Base-by-base conservation (phyloP, 2,797 vertebrate species). In the Gastrophryne carolinensis region DNA sequence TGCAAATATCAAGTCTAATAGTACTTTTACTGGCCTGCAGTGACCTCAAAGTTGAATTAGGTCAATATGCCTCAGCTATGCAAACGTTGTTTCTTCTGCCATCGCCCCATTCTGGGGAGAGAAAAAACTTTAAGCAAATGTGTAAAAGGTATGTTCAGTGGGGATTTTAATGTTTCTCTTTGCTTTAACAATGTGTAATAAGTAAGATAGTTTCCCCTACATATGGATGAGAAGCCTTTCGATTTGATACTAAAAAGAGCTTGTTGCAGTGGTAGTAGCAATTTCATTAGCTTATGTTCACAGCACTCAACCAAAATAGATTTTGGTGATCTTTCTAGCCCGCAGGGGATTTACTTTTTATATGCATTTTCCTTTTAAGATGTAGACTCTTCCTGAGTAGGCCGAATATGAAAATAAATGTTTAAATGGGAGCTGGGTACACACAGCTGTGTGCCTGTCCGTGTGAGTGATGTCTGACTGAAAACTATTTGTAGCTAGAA, bases 321-420 rank as follows among this genome's bases (percentile, higher is more conserved):
- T 69, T 76, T 61, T 15, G 30, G 7, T 69, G 58, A 64, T 77
- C 63, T 77, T 77, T 70, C 47, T 70, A 64, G 66, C 57, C 60
- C 74, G 56, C 74, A 56, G 19, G 74, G 74, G 58, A 64, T 77
- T 77, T 76, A 30, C 39, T 69, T 76, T 69, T 76, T 62, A 76
- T 62, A 69, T 76, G 73, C 65, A 69, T 76, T 76, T 76, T 76
- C 73, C 73, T 76, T 76, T 69, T 52, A 69, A 76, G 73, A 76
- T 76, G 73, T 76, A 54, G 73, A 69, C 73, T 69, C 65, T 76
- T 76, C 73, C 74, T 70, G 74, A 63, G 74, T 70, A 71, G 58
- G 58, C 60, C 26, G 58, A 70, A 71, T 77, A 71, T 77, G 39
- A 77, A 71, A 77, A 76, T 76, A 76, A 70, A 77, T 64, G 37